phyloP scores from a whole-genome alignment of 2,113 vertebrate genomes.

The Sylvia atricapilla region DNA sequence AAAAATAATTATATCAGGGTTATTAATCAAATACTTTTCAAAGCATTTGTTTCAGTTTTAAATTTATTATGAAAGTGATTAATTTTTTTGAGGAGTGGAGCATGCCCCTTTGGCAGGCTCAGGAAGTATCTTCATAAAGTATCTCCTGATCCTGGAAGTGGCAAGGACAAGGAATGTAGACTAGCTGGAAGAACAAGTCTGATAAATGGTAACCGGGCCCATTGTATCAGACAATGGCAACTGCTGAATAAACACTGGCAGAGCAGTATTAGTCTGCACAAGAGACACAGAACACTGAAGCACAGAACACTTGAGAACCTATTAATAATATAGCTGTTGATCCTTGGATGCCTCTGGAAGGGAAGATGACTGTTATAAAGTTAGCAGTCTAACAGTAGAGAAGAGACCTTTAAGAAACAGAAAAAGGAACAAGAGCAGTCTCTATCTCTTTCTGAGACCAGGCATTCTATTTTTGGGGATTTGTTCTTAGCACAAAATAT shows the following conservation, averaged over 20 bases:
- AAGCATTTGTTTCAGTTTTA: not conserved
- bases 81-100: not conserved
- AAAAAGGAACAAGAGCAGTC: not conserved
- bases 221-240: conserved; percentile 50
- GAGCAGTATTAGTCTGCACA: not conserved
- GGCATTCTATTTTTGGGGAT: not conserved
- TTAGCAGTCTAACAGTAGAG: not conserved
- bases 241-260: conserved; percentile 43
- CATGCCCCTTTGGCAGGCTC: not conserved
- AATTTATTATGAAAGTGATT: not conserved
- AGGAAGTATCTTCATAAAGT: conserved; percentile 6
- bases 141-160: conserved; percentile 39
- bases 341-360: not conserved
- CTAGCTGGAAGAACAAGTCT: conserved; percentile 61
- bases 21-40: not conserved
- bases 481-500: not conserved
- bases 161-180: conserved; percentile 39
- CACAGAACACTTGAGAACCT: not conserved
- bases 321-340: not conserved
- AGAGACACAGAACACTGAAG: conserved; percentile 3
- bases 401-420: not conserved
- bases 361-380: not conserved
- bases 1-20: not conserved
- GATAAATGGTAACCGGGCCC: conserved; percentile 37
- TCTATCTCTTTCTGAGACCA: not conserved